Conservation (phyloP, 2,113 vertebrate genomes). For the Peromyscus maniculatus region DNA sequence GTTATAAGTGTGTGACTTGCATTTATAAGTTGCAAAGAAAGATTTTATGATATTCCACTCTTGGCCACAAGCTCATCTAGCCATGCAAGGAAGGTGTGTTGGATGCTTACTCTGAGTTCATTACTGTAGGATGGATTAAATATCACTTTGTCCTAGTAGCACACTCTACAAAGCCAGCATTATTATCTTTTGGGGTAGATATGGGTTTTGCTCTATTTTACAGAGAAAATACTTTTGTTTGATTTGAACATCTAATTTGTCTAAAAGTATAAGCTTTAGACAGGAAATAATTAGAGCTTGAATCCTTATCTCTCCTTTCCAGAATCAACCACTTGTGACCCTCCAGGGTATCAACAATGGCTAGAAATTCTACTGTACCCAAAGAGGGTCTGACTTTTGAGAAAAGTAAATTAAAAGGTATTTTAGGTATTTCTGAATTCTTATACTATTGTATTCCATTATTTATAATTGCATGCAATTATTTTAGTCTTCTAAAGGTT, state of each 20-base stretch:
- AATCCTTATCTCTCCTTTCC: neutral
- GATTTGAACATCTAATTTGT: neutral
- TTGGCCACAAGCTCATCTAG: neutral
- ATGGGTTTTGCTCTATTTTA: neutral
- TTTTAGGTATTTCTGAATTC: neutral
- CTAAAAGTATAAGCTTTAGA: neutral
- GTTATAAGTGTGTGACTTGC: neutral
- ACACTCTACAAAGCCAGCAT: neutral
- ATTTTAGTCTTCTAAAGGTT: neutral
- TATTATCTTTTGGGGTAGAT: neutral
- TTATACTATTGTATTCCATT: neutral
- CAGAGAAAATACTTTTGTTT: neutral
- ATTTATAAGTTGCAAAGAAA: neutral
- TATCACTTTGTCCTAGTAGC: neutral
- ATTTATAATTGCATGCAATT: neutral
- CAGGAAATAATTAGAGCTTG: neutral
- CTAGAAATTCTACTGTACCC: neutral
- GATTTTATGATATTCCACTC: neutral
- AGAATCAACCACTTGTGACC: neutral
- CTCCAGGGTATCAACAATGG: neutral
- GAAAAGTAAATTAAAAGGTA: neutral
- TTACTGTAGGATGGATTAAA: neutral
- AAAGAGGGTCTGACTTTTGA: conserved; percentile 3
- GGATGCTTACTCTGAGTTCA: neutral
- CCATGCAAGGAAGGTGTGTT: neutral